Conservation (phyloP, 2,797 vertebrate genomes). For the Epinephelus coioides region DNA sequence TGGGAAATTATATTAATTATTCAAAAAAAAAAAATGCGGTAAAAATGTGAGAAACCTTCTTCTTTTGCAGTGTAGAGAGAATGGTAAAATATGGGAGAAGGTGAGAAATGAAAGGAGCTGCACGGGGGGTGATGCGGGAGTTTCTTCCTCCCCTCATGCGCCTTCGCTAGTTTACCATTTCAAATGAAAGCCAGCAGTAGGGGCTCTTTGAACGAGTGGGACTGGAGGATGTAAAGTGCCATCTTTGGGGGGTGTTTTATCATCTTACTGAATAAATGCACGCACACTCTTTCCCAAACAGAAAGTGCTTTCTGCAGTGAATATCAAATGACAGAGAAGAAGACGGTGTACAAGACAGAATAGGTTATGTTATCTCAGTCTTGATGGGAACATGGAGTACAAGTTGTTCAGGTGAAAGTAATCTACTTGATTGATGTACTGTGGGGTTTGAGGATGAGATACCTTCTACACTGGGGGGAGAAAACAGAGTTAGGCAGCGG, state of each 20-base stretch:
- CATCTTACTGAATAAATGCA: slow-evolving; percentile 50
- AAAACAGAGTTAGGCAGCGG: slow-evolving; percentile 38
- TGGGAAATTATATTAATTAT: not conserved
- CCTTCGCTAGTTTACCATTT: slow-evolving; percentile 63
- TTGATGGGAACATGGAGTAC: slow-evolving; percentile 66
- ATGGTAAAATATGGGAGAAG: slow-evolving; percentile 26
- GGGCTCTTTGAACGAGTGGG: slow-evolving; percentile 54
- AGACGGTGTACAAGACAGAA: slow-evolving; percentile 51
- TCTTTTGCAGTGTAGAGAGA: not conserved
- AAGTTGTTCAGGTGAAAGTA: slow-evolving; percentile 71
- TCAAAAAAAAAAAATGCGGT: not conserved
- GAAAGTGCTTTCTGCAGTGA: slow-evolving; percentile 20
- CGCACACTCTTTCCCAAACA: slow-evolving; percentile 16
- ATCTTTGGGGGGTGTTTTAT: slow-evolving; percentile 50
- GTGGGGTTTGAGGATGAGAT: slow-evolving; percentile 47
- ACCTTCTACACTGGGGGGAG: slow-evolving; percentile 23
- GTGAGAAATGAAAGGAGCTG: slow-evolving; percentile 29
- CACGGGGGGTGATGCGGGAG: not conserved
- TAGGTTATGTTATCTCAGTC: slow-evolving; percentile 57
- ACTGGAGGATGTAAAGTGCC: slow-evolving; percentile 53
- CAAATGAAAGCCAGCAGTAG: slow-evolving; percentile 63
- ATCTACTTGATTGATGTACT: slow-evolving; percentile 69
- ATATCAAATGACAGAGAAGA: slow-evolving; percentile 46
- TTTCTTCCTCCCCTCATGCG: slow-evolving; percentile 33
- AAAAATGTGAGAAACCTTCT: slow-evolving; percentile 2